A percentile compares a stretch with the other conserved stretches of the same genome.
Evolutionary conservation across 2,113 vertebrate species (phyloP).

Genomic region (Lucifuga dentata): DNA sequence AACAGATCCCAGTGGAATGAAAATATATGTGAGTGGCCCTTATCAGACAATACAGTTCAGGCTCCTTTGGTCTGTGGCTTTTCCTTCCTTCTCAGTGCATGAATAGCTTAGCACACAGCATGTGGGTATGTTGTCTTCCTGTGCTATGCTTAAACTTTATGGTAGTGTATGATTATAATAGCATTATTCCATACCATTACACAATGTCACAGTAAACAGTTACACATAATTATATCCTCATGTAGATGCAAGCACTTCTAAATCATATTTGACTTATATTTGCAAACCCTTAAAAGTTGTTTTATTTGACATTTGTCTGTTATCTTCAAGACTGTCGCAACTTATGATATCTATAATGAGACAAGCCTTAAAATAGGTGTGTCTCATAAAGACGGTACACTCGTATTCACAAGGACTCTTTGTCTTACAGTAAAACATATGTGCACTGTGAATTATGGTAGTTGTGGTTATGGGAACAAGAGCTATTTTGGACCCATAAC

Average conservation of each 20-base stretch:
- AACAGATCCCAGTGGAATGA: neutral
- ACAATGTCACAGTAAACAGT: neutral
- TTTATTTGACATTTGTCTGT: neutral
- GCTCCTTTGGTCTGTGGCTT: constrained; percentile 7
- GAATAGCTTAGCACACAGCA: constrained; percentile 19
- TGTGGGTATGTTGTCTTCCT: neutral
- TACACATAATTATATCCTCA: neutral
- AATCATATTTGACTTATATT: neutral
- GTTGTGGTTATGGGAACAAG: constrained; percentile 29
- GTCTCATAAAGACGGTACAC: constrained; percentile 15
- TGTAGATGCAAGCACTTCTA: neutral
- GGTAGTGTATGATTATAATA: too few relatives aligned
- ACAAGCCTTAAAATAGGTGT: constrained; percentile 5
- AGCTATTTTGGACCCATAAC: constrained; percentile 39
- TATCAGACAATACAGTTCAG: neutral
- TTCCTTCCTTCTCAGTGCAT: constrained; percentile 13
- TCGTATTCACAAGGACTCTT: constrained; percentile 40
- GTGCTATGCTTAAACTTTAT: neutral
- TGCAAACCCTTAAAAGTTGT: neutral
- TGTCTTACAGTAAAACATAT: constrained; percentile 59
- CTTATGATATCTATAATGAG: neutral
- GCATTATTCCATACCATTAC: neutral
- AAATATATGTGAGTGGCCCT: constrained; percentile 16
- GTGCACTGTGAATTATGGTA: constrained; percentile 24
- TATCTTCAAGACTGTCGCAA: neutral